phyloP scores from a whole-genome alignment of 2,113 vertebrate genomes.

The Nestor notabilis region DNA sequence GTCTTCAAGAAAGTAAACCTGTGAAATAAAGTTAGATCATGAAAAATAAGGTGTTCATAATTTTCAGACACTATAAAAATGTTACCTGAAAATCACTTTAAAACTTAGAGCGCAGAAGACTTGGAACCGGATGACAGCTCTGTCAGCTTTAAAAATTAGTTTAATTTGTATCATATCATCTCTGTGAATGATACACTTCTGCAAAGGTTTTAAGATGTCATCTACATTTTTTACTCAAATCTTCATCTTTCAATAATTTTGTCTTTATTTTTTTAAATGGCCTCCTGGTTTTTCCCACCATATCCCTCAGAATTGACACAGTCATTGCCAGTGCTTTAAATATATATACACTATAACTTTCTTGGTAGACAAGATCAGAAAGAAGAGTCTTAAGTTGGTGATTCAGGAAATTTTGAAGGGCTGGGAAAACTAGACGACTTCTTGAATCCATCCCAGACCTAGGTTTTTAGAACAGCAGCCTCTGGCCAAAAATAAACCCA shows the following conservation, averaged over 20 bases:
- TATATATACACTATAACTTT: neutral
- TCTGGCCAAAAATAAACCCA: neutral
- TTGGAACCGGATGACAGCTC: neutral
- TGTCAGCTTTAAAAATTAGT: neutral
- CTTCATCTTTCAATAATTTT: neutral
- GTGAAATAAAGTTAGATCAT: neutral
- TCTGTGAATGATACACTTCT: neutral
- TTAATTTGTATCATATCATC: neutral
- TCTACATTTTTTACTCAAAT: neutral
- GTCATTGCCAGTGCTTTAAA: neutral
- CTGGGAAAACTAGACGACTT: neutral
- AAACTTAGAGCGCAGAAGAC: neutral
- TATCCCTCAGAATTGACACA: neutral
- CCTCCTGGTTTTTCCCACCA: neutral
- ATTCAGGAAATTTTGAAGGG: neutral
- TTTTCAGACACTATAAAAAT: neutral
- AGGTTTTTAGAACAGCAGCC: neutral
- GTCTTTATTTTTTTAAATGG: neutral
- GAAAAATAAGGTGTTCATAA: neutral
- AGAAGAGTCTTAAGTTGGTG: neutral
- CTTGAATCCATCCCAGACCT: neutral
- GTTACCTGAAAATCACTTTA: neutral
- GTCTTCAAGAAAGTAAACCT: neutral
- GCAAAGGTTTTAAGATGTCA: neutral
- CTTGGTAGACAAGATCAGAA: neutral